Percentiles rank a stretch among this genome's conserved stretches.
phyloP scores from a whole-genome alignment of 2,888 invertebrate genomes.

The Phaonia tiefii region DNA sequence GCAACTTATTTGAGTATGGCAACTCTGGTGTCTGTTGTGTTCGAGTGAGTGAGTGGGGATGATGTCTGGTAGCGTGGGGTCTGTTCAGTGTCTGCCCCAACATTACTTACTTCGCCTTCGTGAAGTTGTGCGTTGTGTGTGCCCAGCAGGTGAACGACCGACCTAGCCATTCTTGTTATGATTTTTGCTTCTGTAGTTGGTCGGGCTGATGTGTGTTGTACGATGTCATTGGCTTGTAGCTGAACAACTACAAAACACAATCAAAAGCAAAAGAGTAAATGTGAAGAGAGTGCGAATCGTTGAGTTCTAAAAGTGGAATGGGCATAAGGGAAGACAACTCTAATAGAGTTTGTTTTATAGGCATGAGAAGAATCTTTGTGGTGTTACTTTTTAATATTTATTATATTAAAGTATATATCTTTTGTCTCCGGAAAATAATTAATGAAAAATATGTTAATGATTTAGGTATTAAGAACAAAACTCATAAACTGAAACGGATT shows the following conservation, averaged over 20 bases:
- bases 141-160: conserved; percentile 79
- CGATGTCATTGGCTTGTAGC: conserved; percentile 51
- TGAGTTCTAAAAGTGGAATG: background rate
- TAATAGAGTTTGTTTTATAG: no score
- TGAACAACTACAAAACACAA: conserved; percentile 12
- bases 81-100: conserved; percentile 57
- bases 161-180: conserved; percentile 78
- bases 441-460: no score
- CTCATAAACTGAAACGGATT: no score
- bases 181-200: conserved; percentile 63
- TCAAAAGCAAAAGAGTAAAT: conserved; percentile 16
- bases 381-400: no score
- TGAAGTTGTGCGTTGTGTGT: conserved; percentile 56
- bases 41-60: conserved; percentile 24
- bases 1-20: no score
- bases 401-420: no score
- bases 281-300: conserved; percentile 18
- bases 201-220: conserved; percentile 69
- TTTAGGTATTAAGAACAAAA: no score
- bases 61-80: conserved; percentile 50
- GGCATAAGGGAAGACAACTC: no score
- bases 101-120: conserved; percentile 15
- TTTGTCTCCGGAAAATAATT: no score
- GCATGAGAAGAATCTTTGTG: no score
- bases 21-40: conserved; percentile 10